These are phyloP conservation scores for Cavia porcellus DNA, from an alignment of 2,113 vertebrate species.

Conservation along the genomic window DNA sequence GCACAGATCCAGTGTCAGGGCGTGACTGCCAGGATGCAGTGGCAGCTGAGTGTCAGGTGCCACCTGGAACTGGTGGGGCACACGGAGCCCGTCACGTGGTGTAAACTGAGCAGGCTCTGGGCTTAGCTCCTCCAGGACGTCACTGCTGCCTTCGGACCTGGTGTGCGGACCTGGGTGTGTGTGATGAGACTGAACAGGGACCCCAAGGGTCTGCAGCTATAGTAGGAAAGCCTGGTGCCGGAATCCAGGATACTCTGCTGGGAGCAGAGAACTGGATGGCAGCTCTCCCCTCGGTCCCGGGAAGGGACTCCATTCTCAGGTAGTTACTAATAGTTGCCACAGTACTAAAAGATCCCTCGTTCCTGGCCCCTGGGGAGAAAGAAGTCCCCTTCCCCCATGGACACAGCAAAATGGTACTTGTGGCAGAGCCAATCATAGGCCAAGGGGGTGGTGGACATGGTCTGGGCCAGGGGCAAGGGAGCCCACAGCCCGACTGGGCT, in stretches of 20 bases:
- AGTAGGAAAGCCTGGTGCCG: neutral
- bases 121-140: neutral
- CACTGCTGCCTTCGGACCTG: neutral
- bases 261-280: neutral
- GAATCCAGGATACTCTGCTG: neutral
- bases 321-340: neutral
- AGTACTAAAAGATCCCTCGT: neutral
- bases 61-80: slow-evolving; percentile 51
- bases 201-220: neutral
- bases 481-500: neutral
- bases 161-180: fast-evolving
- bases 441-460: fast-evolving
- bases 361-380: neutral
- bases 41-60: slow-evolving; percentile 66
- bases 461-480: neutral
- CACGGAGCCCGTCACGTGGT: slow-evolving; percentile 69
- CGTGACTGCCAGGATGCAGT: slow-evolving; percentile 81
- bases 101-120: neutral
- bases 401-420: neutral
- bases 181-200: too few relatives aligned
- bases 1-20: slow-evolving; percentile 84
- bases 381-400: neutral
- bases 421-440: neutral
- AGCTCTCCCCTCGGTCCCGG: too few relatives aligned
- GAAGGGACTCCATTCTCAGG: neutral